Conservation (phyloP, 2,113 vertebrate species). For the Tyto alba region DNA sequence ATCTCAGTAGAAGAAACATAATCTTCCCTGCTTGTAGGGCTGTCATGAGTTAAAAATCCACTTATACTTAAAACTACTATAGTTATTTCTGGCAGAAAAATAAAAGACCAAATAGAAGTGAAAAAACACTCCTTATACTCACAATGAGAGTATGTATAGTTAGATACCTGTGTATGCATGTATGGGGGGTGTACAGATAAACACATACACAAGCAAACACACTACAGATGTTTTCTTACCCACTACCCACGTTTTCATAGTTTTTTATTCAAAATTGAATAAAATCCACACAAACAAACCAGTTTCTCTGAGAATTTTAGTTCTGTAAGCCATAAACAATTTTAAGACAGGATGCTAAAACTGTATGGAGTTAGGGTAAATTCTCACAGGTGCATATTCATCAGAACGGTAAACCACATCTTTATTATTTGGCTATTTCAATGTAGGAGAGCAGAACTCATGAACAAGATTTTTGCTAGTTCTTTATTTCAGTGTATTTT, state of each 20-base stretch:
- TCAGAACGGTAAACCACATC: neutral
- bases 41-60: neutral
- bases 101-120: neutral
- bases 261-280: neutral
- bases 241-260: neutral
- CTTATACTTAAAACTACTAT: neutral
- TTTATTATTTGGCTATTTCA: neutral
- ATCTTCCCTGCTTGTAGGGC: neutral
- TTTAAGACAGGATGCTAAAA: neutral
- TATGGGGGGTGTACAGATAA: neutral
- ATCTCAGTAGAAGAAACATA: neutral
- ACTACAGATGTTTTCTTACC: neutral
- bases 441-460: neutral
- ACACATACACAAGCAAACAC: neutral
- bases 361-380: neutral
- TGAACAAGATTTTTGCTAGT: neutral
- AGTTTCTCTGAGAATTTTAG: neutral
- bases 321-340: neutral
- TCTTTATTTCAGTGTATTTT: neutral
- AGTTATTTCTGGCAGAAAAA: neutral
- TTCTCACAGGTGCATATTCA: neutral
- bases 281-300: neutral
- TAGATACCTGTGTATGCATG: rapidly evolving
- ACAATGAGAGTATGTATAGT: neutral
- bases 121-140: neutral